Conservation (phyloP, 92 coral and sea anemone genomes). For the Siderastrea radians region DNA sequence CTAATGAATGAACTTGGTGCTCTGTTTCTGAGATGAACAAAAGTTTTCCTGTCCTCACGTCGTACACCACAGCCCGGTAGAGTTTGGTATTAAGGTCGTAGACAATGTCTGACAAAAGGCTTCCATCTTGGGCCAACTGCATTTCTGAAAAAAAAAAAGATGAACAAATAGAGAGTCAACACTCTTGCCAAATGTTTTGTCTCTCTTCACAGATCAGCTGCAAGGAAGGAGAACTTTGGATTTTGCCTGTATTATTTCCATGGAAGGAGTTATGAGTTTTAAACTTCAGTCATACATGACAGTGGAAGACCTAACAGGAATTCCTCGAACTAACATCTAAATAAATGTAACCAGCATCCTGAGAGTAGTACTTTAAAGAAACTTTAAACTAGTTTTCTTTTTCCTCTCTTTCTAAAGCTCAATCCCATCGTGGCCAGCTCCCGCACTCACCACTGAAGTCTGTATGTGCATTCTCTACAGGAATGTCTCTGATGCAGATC, state of each 20-base stretch:
- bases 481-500: conserved; percentile 20
- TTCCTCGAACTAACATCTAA: no score
- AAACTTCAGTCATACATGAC: no score
- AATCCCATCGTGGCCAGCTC: not conserved
- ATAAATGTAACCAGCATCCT: no score
- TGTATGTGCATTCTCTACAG: conserved; percentile 33
- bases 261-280: not conserved
- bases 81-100: conserved; percentile 32
- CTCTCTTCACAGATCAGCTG: not conserved
- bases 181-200: not conserved
- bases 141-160: conserved; percentile 55
- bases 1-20: conserved; percentile 65
- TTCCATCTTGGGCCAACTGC: conserved; percentile 63
- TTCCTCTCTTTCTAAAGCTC: not conserved
- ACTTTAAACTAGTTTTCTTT: no score
- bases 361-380: no score
- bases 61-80: conserved; percentile 75
- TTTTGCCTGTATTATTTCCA: not conserved
- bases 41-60: conserved; percentile 64
- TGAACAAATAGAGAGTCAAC: not conserved
- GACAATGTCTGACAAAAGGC: conserved; percentile 61
- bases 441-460: conserved; percentile 56
- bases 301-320: no score
- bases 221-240: not conserved
- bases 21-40: conserved; percentile 48